These are phyloP conservation scores for Noctuana brunneofusca DNA, from an alignment of 2,888 invertebrate species.

Conservation along the genomic window DNA sequence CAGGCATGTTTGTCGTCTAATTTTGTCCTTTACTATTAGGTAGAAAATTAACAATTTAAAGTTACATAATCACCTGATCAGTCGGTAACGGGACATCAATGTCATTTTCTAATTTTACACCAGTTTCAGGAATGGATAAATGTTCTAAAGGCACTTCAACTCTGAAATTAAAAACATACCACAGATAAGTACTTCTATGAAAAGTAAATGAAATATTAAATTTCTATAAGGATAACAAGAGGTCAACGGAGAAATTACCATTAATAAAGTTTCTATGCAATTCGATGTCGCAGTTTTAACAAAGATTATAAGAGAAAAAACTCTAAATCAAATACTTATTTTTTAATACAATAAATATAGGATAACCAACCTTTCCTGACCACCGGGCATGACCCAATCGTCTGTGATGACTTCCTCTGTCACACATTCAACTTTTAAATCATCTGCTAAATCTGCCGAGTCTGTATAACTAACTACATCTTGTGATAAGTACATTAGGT, in stretches of 20 bases:
- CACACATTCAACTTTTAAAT: slow-evolving; percentile 83
- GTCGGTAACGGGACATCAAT: slow-evolving; percentile 90
- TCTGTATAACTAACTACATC: slow-evolving; percentile 77
- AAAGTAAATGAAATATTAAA: too few species aligned
- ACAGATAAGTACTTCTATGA: too few species aligned
- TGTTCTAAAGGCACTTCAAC: slow-evolving; percentile 87
- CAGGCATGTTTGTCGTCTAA: too few species aligned
- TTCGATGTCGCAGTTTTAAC: too few species aligned
- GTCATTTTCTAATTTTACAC: slow-evolving; percentile 85
- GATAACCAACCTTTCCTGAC: slow-evolving; percentile 85
- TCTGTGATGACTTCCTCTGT: slow-evolving; percentile 92
- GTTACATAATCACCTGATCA: slow-evolving; percentile 84
- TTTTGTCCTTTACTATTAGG: too few species aligned
- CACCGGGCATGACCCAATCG: slow-evolving; percentile 89
- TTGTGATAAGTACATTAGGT: slow-evolving; percentile 84
- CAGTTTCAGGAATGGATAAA: slow-evolving; percentile 71
- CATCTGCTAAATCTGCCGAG: slow-evolving; percentile 64
- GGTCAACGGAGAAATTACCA: too few species aligned
- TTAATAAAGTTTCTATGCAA: too few species aligned
- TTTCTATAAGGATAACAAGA: too few species aligned
- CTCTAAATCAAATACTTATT: too few species aligned
- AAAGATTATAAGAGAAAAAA: too few species aligned
- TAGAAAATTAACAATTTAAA: background rate
- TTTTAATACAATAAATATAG: too few species aligned
- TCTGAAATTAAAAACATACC: slow-evolving; percentile 56